Conservation (phyloP, 1,140 invertebrate species). For the Oscheius sp. region DNA sequence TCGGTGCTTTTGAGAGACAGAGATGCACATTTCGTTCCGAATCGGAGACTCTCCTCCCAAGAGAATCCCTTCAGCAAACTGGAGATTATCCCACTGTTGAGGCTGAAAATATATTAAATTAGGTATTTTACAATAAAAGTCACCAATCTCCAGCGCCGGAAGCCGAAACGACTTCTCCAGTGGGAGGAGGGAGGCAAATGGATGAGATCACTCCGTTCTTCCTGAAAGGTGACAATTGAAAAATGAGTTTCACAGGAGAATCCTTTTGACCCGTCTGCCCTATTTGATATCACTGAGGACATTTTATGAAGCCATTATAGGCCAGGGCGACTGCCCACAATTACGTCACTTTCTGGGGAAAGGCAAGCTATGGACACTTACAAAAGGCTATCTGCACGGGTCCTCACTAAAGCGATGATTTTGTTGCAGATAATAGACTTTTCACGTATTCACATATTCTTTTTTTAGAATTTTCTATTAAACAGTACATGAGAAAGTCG, state of each 20-base stretch:
- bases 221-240: neutral
- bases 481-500: no score
- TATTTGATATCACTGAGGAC: neutral
- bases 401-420: no score
- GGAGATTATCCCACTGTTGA: constrained; percentile 1
- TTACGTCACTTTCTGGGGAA: neutral
- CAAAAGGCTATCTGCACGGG: no score
- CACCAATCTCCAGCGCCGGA: constrained; percentile 50
- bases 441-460: no score
- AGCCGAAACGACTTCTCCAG: constrained; percentile 47
- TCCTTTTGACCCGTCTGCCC: constrained; percentile 4
- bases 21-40: neutral
- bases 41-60: neutral
- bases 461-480: no score
- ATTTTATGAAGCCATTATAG: constrained; percentile 3
- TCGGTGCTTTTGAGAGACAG: neutral
- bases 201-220: neutral
- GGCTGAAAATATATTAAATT: neutral
- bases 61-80: neutral
- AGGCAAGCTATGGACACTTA: no score
- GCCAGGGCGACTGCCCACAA: neutral
- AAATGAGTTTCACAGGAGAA: no score
- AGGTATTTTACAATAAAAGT: neutral
- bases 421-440: no score
- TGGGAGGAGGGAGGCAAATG: neutral